Percentiles rank a stretch among this genome's conserved stretches.
Conservation (phyloP, 2,888 invertebrate genomes). For the Pristionchus entomophagus region DNA sequence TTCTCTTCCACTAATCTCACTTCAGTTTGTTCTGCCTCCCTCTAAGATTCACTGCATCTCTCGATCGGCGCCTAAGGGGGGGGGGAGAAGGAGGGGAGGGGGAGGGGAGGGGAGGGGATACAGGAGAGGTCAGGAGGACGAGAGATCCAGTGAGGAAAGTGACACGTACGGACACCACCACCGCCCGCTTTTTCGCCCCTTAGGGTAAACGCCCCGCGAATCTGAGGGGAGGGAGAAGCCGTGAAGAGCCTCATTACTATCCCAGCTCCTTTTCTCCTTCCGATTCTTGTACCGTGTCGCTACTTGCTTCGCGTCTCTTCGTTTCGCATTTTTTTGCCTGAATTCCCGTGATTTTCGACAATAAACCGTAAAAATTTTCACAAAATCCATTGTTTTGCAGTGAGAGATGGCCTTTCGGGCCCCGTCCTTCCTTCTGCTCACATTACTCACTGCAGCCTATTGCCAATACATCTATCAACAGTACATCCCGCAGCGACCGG, state of each 20-base stretch:
- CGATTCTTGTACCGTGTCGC: not conserved
- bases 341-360: too few species aligned
- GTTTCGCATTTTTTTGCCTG: not conserved
- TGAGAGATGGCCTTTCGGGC: conserved; percentile 28
- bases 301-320: not conserved
- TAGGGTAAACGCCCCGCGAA: conserved; percentile 14
- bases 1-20: conserved; percentile 40
- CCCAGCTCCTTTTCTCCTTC: not conserved
- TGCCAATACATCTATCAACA: conserved; percentile 43
- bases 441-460: too few species aligned
- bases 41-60: too few species aligned
- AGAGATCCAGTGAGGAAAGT: not conserved
- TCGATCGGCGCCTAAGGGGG: not conserved
- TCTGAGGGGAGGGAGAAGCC: conserved; percentile 8
- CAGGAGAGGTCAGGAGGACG: not conserved
- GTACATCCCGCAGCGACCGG: conserved; percentile 8
- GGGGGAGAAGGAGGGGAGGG: not conserved
- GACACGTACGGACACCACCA: not conserved
- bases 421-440: not conserved
- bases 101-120: not conserved
- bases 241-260: conserved; percentile 11
- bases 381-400: not conserved
- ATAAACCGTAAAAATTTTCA: not conserved
- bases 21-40: conserved; percentile 16
- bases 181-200: not conserved